These are phyloP conservation scores for Anabas testudineus DNA, from an alignment of 2,797 vertebrate genomes.

Conservation along the genomic window DNA sequence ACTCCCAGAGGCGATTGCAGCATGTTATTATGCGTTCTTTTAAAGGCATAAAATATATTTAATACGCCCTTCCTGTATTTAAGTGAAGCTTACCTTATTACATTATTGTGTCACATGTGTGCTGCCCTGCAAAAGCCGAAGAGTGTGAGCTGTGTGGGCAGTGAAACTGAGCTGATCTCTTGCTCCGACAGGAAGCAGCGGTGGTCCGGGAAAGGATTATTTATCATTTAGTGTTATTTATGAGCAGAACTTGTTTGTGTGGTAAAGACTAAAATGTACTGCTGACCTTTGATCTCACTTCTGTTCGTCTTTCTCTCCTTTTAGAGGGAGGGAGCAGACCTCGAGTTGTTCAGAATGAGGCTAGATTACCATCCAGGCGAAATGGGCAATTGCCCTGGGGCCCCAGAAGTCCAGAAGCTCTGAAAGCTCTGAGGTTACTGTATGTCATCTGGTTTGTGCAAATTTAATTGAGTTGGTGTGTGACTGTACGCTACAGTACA, in stretches of 20 bases:
- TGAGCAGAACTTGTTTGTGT: slow-evolving; percentile 64
- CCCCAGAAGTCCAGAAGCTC: slow-evolving; percentile 9
- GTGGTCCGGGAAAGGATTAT: slow-evolving; percentile 68
- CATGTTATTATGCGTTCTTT: slow-evolving; percentile 65
- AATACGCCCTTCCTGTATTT: slow-evolving; percentile 69
- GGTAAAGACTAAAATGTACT: slow-evolving; percentile 55
- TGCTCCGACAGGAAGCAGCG: slow-evolving; percentile 55
- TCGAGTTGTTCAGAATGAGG: slow-evolving; percentile 7
- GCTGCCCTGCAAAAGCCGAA: slow-evolving; percentile 62
- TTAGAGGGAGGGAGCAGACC: slow-evolving; percentile 10
- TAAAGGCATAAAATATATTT: slow-evolving; percentile 71
- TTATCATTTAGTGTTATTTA: slow-evolving; percentile 68
- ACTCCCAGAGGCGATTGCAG: slow-evolving; percentile 71
- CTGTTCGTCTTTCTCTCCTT: slow-evolving; percentile 45
- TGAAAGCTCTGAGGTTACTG: slow-evolving; percentile 51
- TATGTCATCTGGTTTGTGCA: slow-evolving; percentile 64
- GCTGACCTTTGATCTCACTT: slow-evolving; percentile 58
- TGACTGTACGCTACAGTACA: slow-evolving; percentile 10
- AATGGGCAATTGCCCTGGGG: slow-evolving; percentile 19
- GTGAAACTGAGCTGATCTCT: slow-evolving; percentile 45
- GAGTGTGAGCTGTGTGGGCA: slow-evolving; percentile 71
- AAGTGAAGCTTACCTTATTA: slow-evolving; percentile 77
- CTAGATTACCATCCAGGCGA: slow-evolving; percentile 35
- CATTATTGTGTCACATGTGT: slow-evolving; percentile 70
- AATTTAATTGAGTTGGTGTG: slow-evolving; percentile 65